Evolutionary conservation across 2,888 invertebrate species (phyloP).

Genomic region (Chromoteleia sp.): DNA sequence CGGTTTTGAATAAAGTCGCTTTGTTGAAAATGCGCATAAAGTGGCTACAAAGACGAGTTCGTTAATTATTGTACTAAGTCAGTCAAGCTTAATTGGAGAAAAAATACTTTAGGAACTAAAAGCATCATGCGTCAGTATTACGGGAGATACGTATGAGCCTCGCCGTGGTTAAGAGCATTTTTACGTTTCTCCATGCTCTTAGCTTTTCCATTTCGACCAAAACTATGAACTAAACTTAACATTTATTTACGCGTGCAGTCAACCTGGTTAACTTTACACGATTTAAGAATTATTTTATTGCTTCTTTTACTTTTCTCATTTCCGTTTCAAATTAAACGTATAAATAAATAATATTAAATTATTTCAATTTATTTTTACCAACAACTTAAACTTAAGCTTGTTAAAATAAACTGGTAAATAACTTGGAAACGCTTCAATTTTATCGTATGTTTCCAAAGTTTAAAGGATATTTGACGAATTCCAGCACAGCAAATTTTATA

Average conservation of each 20-base stretch:
- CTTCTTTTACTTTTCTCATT: conserved; percentile 10
- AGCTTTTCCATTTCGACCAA: conserved; percentile 37
- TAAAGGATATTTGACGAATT: too few species aligned
- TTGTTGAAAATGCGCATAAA: conserved; percentile 38
- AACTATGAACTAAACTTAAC: conserved; percentile 57
- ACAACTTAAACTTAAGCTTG: too few species aligned
- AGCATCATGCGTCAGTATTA: conserved; percentile 68
- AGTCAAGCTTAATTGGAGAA: conserved; percentile 66
- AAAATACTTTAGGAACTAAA: conserved; percentile 66
- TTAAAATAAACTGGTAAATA: too few species aligned
- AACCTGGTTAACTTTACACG: conserved; percentile 47
- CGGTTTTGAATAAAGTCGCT: conserved; percentile 20
- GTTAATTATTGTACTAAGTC: conserved; percentile 54
- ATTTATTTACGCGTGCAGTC: conserved; percentile 60
- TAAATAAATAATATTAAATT: too few species aligned
- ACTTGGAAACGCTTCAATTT: too few species aligned
- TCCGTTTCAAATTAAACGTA: background rate
- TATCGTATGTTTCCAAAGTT: too few species aligned
- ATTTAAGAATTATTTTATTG: conserved; percentile 48
- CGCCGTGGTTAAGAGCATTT: conserved; percentile 70
- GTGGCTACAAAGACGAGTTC: conserved; percentile 36
- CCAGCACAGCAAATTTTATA: too few species aligned
- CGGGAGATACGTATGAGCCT: conserved; percentile 56
- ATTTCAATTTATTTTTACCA: too few species aligned
- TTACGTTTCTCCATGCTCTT: conserved; percentile 70